These are phyloP conservation scores for Amphiprion clarkii DNA, from an alignment of 2,797 vertebrate genomes.

Conservation along the genomic window DNA sequence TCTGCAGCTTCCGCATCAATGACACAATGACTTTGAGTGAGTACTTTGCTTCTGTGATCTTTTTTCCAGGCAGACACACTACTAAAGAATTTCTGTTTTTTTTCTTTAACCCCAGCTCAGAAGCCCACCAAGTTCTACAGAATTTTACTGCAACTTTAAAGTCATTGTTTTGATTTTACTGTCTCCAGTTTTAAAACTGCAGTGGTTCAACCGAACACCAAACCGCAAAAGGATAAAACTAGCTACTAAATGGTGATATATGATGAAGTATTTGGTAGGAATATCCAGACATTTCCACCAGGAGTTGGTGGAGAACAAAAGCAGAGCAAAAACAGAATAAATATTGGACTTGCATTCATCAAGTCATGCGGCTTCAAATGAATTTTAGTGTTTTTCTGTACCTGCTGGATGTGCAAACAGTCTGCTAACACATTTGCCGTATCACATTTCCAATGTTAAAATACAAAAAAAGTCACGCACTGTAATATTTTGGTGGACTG, in stretches of 20 bases:
- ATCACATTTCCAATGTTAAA: not conserved
- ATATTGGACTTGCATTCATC: not conserved
- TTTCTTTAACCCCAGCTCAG: not conserved
- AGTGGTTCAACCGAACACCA: not conserved
- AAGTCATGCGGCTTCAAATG: not conserved
- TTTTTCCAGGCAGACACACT: not conserved
- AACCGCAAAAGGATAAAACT: not conserved
- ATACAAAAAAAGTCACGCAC: not conserved
- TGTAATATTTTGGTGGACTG: too few species aligned
- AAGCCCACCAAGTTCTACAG: not conserved
- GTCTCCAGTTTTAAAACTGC: not conserved
- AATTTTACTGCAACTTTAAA: not conserved
- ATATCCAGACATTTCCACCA: not conserved
- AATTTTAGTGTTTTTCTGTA: not conserved
- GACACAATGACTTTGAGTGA: slow-evolving; percentile 95
- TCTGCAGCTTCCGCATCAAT: slow-evolving; percentile 98
- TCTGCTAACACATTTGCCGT: not conserved
- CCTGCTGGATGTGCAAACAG: not conserved
- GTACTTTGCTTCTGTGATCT: slow-evolving; percentile 55
- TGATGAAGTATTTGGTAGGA: not conserved
- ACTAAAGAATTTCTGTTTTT: not conserved
- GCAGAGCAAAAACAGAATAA: slow-evolving; percentile 4
- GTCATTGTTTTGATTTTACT: not conserved
- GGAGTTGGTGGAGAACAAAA: slow-evolving; percentile 15
- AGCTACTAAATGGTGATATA: not conserved